Base-by-base conservation (phyloP, 2,113 vertebrate genomes). In the Archocentrus centrarchus region DNA sequence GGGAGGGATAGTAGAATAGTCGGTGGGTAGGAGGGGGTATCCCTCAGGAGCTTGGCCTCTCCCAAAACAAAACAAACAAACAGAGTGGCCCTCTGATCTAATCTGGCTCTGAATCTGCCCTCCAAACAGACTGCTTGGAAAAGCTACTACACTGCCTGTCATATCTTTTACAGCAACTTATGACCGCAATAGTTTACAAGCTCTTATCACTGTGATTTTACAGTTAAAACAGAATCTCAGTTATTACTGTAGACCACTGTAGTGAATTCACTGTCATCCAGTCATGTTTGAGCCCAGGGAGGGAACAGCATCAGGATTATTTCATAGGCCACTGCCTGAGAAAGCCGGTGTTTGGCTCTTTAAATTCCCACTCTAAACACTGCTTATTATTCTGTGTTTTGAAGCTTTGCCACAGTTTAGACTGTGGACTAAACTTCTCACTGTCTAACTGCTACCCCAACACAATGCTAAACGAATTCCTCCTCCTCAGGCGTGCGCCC, bases 401-500 rank as follows among this genome's bases (percentile, higher is more conserved):
- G 85, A 93, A 83, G 89, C 83, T 93, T 91, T 90, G 84, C 89
- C 81, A 76, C 78, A 91, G 83, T 92, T 94, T 77, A 88, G 81
- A 88, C 87, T 64, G 91, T 79, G 94, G 92, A 93, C 91, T 93
- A 93, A 91, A 97, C 98, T 8, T 97, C 97, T 68, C 97, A 97
- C 22, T 97, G 95, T 17, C 91, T 95, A 85, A 97, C 96, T 88
- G 96, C 96, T 84, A 97, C 94, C 68, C 97, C 97, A 93, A 98
- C 96, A 79, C 98, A 97, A 97, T 95, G 87, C 97, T 96, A 91
- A 99, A 97, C 95, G 98, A 91, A 98, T 82, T 97, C 98, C 93
- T 98, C 97, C 93, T 98, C 97, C 93, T 97, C 97, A 88, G 97
- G 97, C 59, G 96, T 75, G 0, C 95, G 94, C 41, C 96, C 95